Percentiles rank a stretch among this genome's conserved stretches.
Evolutionary conservation across 2,113 vertebrate species (phyloP).

Genomic region (Porphyrio hochstetteri): DNA sequence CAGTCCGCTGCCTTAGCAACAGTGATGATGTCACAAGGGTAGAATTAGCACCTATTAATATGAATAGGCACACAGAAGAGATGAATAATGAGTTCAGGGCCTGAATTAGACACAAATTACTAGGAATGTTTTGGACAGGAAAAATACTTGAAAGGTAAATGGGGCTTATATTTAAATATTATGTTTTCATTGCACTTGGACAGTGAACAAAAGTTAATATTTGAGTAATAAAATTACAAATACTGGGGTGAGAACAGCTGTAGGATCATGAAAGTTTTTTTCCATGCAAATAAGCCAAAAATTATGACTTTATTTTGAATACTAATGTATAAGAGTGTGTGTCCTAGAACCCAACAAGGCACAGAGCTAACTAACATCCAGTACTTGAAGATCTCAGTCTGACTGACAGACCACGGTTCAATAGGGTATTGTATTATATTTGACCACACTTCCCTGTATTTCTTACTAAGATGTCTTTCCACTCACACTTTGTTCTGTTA

Average conservation of each 20-base stretch:
- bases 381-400: not conserved
- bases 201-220: conserved; percentile 30
- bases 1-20: not conserved
- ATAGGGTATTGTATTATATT: not conserved
- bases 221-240: conserved; percentile 60
- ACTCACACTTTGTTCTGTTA: not conserved
- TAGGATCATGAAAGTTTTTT: conserved; percentile 42
- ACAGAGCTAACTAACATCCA: not conserved
- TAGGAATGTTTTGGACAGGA: conserved; percentile 63
- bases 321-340: not conserved
- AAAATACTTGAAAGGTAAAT: conserved; percentile 72
- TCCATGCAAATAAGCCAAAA: conserved; percentile 63
- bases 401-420: accelerated
- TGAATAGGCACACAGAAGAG: not conserved
- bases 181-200: conserved; percentile 67
- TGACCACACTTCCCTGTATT: not conserved
- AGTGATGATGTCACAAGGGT: conserved; percentile 30
- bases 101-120: conserved; percentile 47
- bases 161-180: conserved; percentile 65
- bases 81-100: conserved; percentile 53
- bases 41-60: conserved; percentile 51
- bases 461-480: not conserved
- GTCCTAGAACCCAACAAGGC: not conserved
- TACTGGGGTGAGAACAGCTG: conserved; percentile 62
- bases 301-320: conserved; percentile 14